Evolutionary conservation across 2,113 vertebrate genomes (phyloP).

Genomic region (Callorhinus ursinus): DNA sequence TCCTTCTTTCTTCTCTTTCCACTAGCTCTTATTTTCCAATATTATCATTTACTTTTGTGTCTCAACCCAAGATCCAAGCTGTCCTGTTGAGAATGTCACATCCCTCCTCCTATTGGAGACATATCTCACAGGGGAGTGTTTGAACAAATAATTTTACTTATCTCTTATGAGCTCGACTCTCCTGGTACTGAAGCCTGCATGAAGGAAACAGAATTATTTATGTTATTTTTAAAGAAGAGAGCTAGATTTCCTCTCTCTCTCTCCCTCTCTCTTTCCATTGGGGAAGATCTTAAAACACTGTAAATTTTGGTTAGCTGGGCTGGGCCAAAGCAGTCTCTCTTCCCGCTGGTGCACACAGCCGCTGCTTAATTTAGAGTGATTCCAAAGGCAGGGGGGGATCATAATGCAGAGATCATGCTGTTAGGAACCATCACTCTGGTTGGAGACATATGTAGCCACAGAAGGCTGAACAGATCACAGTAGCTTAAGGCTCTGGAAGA

Average conservation of each 20-base stretch:
- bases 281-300: conserved; percentile 10
- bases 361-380: conserved; percentile 79
- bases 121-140: background rate
- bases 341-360: background rate
- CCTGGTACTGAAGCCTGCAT: background rate
- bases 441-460: conserved; percentile 85
- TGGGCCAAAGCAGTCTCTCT: background rate
- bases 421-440: conserved; percentile 76
- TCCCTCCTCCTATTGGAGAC: background rate
- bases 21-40: background rate
- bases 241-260: background rate
- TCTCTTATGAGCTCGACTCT: background rate
- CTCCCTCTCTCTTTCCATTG: background rate
- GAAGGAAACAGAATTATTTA: conserved; percentile 12
- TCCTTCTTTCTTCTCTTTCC: background rate
- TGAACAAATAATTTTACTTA: background rate
- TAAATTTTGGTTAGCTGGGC: background rate
- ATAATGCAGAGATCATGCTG: conserved; percentile 80
- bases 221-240: conserved; percentile 35
- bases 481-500: conserved; percentile 83
- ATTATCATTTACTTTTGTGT: background rate
- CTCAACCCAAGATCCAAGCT: background rate
- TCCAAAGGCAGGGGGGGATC: conserved; percentile 67
- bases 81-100: background rate
- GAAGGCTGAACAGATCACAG: conserved; percentile 85